phyloP scores from a whole-genome alignment of 2,888 invertebrate species.

The Crematogaster levior region DNA sequence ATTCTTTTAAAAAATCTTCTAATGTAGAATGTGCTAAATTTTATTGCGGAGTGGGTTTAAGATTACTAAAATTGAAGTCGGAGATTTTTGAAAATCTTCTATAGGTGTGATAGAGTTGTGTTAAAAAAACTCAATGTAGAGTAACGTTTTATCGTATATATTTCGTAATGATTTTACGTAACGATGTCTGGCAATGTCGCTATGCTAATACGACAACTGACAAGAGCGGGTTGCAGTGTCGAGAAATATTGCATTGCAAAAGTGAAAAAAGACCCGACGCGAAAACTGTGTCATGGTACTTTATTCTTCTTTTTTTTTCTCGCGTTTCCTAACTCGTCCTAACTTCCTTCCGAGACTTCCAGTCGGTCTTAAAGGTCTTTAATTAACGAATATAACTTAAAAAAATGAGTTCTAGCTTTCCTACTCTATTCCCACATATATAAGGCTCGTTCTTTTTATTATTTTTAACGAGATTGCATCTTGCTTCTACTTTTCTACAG shows the following conservation, averaged over 20 bases:
- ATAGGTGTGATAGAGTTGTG: neutral
- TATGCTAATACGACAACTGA: neutral
- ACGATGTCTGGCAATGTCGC: neutral
- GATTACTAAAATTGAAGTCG: neutral
- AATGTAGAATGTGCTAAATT: neutral
- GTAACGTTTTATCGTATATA: neutral
- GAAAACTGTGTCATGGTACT: neutral
- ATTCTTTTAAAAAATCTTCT: neutral
- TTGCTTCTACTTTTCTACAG: neutral
- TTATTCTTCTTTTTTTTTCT: neutral
- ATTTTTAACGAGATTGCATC: too few relatives aligned
- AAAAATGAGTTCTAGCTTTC: neutral
- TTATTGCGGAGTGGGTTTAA: neutral
- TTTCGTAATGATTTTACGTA: neutral
- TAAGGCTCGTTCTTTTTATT: neutral
- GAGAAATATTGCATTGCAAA: neutral
- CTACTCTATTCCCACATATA: neutral
- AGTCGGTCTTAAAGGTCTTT: neutral
- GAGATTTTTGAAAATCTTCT: neutral
- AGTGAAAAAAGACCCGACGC: neutral
- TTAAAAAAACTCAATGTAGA: neutral
- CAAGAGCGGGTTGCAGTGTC: neutral
- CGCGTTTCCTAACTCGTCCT: neutral
- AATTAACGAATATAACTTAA: neutral
- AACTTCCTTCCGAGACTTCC: neutral